Evolutionary conservation across 2,113 vertebrate species (phyloP).

Genomic region (Psephotus haematonotus): DNA sequence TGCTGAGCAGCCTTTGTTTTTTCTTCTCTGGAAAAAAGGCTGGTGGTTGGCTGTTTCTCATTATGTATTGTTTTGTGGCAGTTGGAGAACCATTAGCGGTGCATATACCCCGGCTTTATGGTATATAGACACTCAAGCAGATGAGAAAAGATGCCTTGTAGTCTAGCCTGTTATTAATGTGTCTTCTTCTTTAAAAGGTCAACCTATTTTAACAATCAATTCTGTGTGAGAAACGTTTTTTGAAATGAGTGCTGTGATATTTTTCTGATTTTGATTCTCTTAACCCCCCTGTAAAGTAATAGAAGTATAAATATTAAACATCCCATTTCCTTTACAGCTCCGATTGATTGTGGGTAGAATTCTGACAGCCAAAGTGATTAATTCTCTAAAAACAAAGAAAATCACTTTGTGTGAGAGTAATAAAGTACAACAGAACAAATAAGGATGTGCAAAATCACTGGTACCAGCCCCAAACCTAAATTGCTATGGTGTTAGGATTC

Average conservation of each 20-base stretch:
- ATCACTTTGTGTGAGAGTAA: conserved; percentile 13
- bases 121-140: neutral
- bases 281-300: conserved; percentile 36
- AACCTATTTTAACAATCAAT: conserved; percentile 40
- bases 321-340: conserved; percentile 39
- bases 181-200: conserved; percentile 53
- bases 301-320: conserved; percentile 66
- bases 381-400: conserved; percentile 6
- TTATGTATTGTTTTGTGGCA: neutral
- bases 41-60: neutral
- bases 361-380: neutral
- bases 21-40: neutral
- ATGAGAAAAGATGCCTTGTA: neutral
- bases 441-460: neutral
- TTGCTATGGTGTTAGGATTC: neutral
- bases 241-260: conserved; percentile 23
- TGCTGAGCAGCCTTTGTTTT: neutral
- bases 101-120: neutral
- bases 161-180: conserved; percentile 25
- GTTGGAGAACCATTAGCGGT: neutral
- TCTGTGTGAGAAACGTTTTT: conserved; percentile 10
- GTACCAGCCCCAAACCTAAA: neutral
- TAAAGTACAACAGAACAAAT: neutral
- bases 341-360: conserved; percentile 12
- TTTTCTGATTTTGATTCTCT: conserved; percentile 47